Conservation (phyloP, 2,797 vertebrate genomes). For the Eutrigla gurnardus region DNA sequence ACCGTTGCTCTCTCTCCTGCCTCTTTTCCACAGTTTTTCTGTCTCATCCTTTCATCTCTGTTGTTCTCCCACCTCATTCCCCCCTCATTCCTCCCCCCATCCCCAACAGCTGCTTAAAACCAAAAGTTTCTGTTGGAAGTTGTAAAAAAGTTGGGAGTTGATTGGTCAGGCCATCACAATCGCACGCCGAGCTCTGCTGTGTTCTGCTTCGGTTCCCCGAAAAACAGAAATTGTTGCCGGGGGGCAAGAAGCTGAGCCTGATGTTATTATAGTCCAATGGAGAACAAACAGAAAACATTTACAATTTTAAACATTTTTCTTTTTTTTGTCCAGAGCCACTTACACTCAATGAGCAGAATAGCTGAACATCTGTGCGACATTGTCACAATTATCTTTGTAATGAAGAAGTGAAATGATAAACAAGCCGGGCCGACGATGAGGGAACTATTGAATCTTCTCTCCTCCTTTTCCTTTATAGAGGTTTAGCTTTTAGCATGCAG, state of each 20-base stretch:
- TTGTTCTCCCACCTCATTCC: conserved; percentile 50
- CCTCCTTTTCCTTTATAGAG: background rate
- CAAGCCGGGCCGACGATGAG: conserved; percentile 4
- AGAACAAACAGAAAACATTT: conserved; percentile 56
- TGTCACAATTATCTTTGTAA: background rate
- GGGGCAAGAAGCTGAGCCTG: conserved; percentile 61
- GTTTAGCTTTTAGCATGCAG: background rate
- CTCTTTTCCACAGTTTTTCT: conserved; percentile 48
- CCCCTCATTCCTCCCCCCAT: conserved; percentile 16
- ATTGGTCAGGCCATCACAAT: conserved; percentile 53
- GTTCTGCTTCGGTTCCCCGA: conserved; percentile 63
- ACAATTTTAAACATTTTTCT: conserved; percentile 14
- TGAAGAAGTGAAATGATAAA: background rate
- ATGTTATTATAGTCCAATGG: conserved; percentile 56
- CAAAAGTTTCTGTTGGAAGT: conserved; percentile 61
- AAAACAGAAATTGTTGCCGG: conserved; percentile 56
- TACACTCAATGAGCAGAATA: conserved; percentile 3
- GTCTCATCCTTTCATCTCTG: conserved; percentile 71
- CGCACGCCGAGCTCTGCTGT: conserved; percentile 13
- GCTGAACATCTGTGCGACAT: background rate
- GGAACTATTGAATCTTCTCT: background rate
- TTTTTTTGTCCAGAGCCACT: conserved; percentile 3
- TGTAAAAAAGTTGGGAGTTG: conserved; percentile 50
- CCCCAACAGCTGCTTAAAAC: conserved; percentile 50
- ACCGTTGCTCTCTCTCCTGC: conserved; percentile 35